phyloP scores from a whole-genome alignment of 2,113 vertebrate genomes.

The Phalacrocorax carbo region DNA sequence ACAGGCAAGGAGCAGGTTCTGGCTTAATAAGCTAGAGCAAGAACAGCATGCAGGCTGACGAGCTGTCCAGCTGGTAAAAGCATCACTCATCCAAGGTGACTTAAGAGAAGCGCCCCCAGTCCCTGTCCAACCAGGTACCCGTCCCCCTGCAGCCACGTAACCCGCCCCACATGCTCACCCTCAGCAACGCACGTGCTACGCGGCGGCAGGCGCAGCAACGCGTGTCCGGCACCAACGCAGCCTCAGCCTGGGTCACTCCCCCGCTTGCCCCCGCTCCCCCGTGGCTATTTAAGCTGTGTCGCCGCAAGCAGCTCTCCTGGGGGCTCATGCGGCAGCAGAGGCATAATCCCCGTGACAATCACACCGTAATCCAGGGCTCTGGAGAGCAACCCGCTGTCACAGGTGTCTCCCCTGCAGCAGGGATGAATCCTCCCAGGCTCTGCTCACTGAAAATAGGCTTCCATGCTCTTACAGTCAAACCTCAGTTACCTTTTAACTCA shows the following conservation, averaged over 20 bases:
- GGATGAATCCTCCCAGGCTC: neutral
- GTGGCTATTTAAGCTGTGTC: neutral
- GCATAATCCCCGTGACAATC: neutral
- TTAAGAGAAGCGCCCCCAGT: neutral
- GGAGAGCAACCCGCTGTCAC: neutral
- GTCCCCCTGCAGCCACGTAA: neutral
- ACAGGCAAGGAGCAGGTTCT: neutral
- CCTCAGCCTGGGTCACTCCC: neutral
- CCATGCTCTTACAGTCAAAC: neutral
- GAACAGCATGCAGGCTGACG: neutral
- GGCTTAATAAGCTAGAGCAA: neutral
- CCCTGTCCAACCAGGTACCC: neutral
- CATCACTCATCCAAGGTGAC: neutral
- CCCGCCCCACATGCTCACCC: neutral
- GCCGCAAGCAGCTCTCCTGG: neutral
- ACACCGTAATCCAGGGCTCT: neutral
- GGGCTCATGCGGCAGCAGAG: neutral
- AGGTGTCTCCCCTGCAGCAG: neutral
- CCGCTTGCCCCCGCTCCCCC: rapidly evolving
- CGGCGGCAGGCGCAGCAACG: rapidly evolving
- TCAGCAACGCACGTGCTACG: neutral
- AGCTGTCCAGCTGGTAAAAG: neutral
- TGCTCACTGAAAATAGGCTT: neutral
- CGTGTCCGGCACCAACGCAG: neutral
- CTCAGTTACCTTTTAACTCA: neutral